Percentiles rank a stretch among this genome's conserved stretches.
phyloP scores from a whole-genome alignment of 2,797 vertebrate genomes.

The Protonibea diacanthus region DNA sequence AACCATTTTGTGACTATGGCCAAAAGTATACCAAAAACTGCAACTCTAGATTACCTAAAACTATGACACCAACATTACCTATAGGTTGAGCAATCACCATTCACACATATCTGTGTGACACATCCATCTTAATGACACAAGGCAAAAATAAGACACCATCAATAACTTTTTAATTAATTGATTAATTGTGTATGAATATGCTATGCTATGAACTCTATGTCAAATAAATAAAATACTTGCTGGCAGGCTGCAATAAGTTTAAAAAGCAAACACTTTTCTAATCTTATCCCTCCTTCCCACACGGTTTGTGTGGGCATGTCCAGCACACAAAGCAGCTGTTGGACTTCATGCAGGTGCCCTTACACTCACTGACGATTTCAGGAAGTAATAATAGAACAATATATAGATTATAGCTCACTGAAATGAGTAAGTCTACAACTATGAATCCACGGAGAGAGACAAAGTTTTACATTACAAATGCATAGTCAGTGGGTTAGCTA shows the following conservation, averaged over 20 bases:
- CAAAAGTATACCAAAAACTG: background rate
- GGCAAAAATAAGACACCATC: conserved; percentile 8
- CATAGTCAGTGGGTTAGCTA: too few species aligned
- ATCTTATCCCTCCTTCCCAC: conserved; percentile 68
- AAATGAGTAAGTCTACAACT: background rate
- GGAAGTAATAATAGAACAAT: background rate
- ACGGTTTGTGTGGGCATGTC: conserved; percentile 65
- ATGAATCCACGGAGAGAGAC: background rate
- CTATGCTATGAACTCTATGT: conserved; percentile 8
- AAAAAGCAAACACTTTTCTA: conserved; percentile 47
- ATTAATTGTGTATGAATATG: conserved; percentile 13
- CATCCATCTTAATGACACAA: conserved; percentile 2
- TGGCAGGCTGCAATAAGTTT: conserved; percentile 37
- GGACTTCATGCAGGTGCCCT: conserved; percentile 40
- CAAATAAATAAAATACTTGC: background rate
- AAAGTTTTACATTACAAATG: background rate
- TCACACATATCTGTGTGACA: background rate
- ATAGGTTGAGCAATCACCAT: background rate
- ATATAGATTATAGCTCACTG: background rate
- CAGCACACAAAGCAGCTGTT: conserved; percentile 54
- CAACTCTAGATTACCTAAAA: background rate
- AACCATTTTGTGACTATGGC: background rate
- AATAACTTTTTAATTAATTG: conserved; percentile 4
- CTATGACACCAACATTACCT: conserved; percentile 1
- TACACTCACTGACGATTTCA: background rate